A percentile compares a stretch with the other conserved stretches of the same genome.
Evolutionary conservation across 1,140 invertebrate genomes (phyloP).

Genomic region (Stegodyphus mimosarum): DNA sequence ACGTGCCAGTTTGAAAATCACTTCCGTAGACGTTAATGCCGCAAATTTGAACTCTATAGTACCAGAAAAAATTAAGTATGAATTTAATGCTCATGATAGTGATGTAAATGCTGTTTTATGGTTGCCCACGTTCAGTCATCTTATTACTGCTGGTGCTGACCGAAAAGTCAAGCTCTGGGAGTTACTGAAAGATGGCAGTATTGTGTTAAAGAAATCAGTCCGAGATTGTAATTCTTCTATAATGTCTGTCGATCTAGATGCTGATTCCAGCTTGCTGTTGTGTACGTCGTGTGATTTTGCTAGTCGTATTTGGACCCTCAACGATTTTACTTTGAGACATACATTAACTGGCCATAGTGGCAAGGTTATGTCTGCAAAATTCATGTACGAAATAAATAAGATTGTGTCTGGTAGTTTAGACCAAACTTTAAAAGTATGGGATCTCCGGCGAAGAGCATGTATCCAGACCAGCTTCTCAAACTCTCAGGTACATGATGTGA

Average conservation of each 20-base stretch:
- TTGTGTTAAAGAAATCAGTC: constrained; percentile 5
- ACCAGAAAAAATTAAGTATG: constrained; percentile 7
- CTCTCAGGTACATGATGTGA: constrained; percentile 95
- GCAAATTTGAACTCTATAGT: neutral
- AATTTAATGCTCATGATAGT: constrained; percentile 46
- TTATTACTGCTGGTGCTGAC: constrained; percentile 34
- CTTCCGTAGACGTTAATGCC: neutral
- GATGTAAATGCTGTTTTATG: constrained; percentile 39
- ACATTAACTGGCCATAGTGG: constrained; percentile 96
- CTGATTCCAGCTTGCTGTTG: constrained; percentile 74
- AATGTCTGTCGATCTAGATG: constrained; percentile 35
- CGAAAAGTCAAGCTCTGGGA: constrained; percentile 42
- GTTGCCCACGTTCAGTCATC: neutral
- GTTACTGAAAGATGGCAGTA: neutral
- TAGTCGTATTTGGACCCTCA: constrained; percentile 91
- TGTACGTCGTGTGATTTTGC: constrained; percentile 95
- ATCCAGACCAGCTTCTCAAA: constrained; percentile 96
- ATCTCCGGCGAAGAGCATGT: constrained; percentile 91
- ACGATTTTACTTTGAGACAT: constrained; percentile 90
- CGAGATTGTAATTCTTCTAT: constrained; percentile 42
- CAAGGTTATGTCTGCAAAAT: constrained; percentile 95
- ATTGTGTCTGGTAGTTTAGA: constrained; percentile 82
- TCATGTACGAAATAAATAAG: constrained; percentile 84
- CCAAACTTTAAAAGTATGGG: constrained; percentile 96
- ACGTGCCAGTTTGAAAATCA: neutral